Conservation (phyloP, 2,888 invertebrate genomes). For the Polydrusus tereticollis region DNA sequence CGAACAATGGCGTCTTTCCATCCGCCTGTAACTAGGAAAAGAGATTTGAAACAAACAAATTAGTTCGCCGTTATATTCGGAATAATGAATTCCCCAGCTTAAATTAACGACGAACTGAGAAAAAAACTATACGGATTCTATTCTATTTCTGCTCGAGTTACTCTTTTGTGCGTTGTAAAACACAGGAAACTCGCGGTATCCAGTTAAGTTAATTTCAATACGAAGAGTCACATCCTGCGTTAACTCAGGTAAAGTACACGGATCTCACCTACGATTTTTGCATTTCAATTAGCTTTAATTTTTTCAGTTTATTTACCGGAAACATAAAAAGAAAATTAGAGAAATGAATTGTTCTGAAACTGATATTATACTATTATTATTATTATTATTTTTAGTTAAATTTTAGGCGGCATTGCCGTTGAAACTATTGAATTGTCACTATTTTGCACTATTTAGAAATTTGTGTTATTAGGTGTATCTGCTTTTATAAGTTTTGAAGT, state of each 20-base stretch:
- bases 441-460: too few species aligned
- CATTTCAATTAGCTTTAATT: too few species aligned
- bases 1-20: neutral
- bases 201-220: slow-evolving; percentile 23
- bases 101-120: neutral
- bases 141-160: slow-evolving; percentile 24
- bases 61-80: neutral
- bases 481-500: too few species aligned
- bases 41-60: neutral
- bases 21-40: neutral
- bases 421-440: too few species aligned
- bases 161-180: slow-evolving; percentile 13
- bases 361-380: too few species aligned
- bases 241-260: neutral
- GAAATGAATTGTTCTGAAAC: too few species aligned
- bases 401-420: too few species aligned
- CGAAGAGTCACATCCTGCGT: slow-evolving; percentile 17
- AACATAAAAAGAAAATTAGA: too few species aligned
- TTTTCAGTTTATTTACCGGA: too few species aligned
- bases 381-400: too few species aligned
- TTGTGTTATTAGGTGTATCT: too few species aligned
- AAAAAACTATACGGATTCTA: neutral
- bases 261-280: neutral
- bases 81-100: neutral
- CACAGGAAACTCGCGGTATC: slow-evolving; percentile 15